Evolutionary conservation across 2,113 vertebrate genomes (phyloP).

Genomic region (Rhegmatorhina hoffmannsi): DNA sequence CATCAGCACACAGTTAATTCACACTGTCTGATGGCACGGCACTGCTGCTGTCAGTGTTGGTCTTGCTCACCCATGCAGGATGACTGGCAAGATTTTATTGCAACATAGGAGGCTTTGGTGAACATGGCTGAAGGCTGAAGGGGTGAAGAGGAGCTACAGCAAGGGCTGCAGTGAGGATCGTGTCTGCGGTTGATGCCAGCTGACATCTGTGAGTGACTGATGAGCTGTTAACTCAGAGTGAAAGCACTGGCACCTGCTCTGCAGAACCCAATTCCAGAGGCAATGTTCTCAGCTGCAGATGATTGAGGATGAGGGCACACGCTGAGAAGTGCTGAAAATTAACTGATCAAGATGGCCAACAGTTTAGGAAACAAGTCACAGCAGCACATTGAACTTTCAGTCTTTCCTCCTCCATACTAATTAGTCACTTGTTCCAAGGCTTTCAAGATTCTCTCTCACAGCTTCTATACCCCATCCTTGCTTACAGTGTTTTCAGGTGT

Average conservation of each 20-base stretch:
- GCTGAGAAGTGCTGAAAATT: background rate
- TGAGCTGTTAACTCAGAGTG: background rate
- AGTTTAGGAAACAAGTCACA: slow-evolving; percentile 18
- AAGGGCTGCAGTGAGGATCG: background rate
- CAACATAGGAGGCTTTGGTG: background rate
- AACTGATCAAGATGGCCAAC: background rate
- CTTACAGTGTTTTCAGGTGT: background rate
- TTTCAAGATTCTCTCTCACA: background rate
- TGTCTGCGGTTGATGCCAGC: background rate
- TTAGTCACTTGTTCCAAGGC: background rate
- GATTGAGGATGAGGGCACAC: background rate
- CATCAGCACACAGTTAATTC: background rate
- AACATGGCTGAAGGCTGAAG: background rate
- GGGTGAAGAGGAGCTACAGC: background rate
- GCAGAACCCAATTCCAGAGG: background rate
- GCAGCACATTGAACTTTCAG: background rate
- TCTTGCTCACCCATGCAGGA: rapidly evolving
- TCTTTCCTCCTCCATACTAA: background rate
- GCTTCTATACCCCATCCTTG: background rate
- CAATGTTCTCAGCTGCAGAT: background rate
- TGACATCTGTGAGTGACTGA: background rate
- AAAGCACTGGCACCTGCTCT: background rate
- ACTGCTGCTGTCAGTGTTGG: background rate
- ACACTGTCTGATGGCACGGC: rapidly evolving
- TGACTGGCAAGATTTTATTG: background rate